Evolutionary conservation across 1,140 invertebrate species (phyloP).

Genomic region (Neodiprion lecontei): DNA sequence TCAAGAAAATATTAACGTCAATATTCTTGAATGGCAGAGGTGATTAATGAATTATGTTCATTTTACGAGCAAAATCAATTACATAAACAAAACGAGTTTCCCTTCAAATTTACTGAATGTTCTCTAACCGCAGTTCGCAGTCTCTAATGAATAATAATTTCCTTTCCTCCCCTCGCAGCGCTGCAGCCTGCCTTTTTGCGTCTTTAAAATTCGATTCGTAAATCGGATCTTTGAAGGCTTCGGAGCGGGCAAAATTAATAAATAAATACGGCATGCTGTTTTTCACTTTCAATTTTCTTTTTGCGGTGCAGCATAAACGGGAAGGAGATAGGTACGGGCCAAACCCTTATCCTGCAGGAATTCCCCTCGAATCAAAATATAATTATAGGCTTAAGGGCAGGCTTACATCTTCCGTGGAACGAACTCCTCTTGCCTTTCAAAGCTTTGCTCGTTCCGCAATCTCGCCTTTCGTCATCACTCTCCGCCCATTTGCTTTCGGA

Average conservation of each 20-base stretch:
- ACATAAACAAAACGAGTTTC: too few relatives aligned
- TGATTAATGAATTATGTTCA: too few relatives aligned
- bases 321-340: conserved; percentile 2
- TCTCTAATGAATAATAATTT: too few relatives aligned
- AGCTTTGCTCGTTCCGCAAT: conserved; percentile 21
- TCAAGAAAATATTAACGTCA: too few relatives aligned
- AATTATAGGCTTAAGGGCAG: conserved; percentile 31
- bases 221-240: neutral
- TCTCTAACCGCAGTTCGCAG: too few relatives aligned
- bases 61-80: too few relatives aligned
- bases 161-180: too few relatives aligned
- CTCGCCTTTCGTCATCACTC: conserved; percentile 9
- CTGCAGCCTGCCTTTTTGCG: too few relatives aligned
- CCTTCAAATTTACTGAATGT: too few relatives aligned
- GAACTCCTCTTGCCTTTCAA: conserved; percentile 19
- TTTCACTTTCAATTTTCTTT: neutral
- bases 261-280: neutral
- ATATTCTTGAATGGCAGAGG: too few relatives aligned
- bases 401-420: neutral
- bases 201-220: neutral
- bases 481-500: conserved; percentile 34
- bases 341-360: conserved; percentile 37
- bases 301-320: neutral
- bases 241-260: neutral
- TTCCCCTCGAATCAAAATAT: conserved; percentile 37